phyloP scores from a whole-genome alignment of 2,113 vertebrate genomes.

The Prunella himalayana region DNA sequence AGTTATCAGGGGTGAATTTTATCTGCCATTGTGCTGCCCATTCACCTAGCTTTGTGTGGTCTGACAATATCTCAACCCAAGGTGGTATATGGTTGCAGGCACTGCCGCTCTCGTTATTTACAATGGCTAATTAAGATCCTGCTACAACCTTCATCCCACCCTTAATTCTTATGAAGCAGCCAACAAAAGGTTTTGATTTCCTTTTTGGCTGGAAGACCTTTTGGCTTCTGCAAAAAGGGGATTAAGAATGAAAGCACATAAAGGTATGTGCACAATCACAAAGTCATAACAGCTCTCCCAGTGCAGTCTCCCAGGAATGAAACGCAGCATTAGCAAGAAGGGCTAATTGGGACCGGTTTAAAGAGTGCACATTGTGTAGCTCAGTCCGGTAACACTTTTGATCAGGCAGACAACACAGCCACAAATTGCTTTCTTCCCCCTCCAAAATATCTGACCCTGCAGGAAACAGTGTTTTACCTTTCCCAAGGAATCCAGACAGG shows the following conservation, averaged over 20 bases:
- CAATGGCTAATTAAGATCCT: conserved; percentile 75
- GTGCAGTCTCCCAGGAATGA: conserved; percentile 69
- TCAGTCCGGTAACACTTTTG: conserved; percentile 65
- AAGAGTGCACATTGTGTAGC: conserved; percentile 62
- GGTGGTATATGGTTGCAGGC: conserved; percentile 71
- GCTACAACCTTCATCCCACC: conserved; percentile 71
- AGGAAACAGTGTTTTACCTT: conserved; percentile 46
- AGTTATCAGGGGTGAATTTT: conserved; percentile 41
- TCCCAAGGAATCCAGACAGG: conserved; percentile 14
- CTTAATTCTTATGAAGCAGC: conserved; percentile 69
- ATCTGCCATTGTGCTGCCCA: conserved; percentile 64
- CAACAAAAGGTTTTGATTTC: conserved; percentile 75
- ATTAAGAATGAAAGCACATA: conserved; percentile 72
- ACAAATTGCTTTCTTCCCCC: conserved; percentile 63
- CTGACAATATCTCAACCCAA: conserved; percentile 69
- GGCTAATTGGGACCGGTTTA: conserved; percentile 65
- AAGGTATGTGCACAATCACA: conserved; percentile 72
- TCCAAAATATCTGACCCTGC: conserved; percentile 52
- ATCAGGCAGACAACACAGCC: conserved; percentile 67
- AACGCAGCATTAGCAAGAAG: conserved; percentile 58
- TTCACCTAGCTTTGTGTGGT: conserved; percentile 72
- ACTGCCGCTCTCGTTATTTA: conserved; percentile 68
- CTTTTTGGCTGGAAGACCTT: conserved; percentile 74
- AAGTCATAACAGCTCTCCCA: conserved; percentile 67
- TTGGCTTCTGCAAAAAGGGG: conserved; percentile 72